Base-by-base conservation (phyloP, 2,113 vertebrate species). In the Vimba vimba region DNA sequence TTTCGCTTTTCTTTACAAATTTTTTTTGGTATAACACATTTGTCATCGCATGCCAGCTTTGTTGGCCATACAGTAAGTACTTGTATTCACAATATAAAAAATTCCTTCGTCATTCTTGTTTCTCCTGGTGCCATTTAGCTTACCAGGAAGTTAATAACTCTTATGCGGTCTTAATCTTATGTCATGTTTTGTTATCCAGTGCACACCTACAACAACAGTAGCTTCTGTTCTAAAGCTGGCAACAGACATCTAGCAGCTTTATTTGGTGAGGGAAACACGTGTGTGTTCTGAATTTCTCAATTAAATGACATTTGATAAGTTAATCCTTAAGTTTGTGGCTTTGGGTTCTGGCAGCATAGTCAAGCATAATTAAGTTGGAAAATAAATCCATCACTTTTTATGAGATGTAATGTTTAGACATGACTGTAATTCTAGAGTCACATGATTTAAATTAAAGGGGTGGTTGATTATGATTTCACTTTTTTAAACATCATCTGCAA, bases 391-490 rank as follows among this genome's bases (percentile, higher is more conserved):
- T 69, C 64, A 71, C 30, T n/a, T 69, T 55, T 71, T 36, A 36
- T 69, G 25, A 33, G 80, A 82, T 52, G 36, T 79, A 50, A 82
- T 68, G 59, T 50, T 82, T 82, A 43, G 19, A 81, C 79, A 66
- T 27, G n/a, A 60, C 60, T 66, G 6, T 50, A 80, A 64, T 11
- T 59, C 12, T 59, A 57, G 23, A 25, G 33, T 62, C 50, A 43
- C 59, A 50, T 43, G 13, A 21, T 66, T 81, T 81, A 4, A 66
- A 27, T 64, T 19, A 50, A 33, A 33, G 33, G 33, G 33, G 33
- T 33, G 33, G 33, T 33, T 33, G 33, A 33, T 33, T 33, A 33
- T 33, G 33, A 33, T 33, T 33, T 33, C 33, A 33, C 33, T 33
- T 33, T 33, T 33, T 33, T 33, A 33, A 33, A 33, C 33, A 33